Evolutionary conservation across 2,888 invertebrate species (phyloP), one percentile per base, ranked within the genome.

Genomic region (Athripsodes cinereus): DNA sequence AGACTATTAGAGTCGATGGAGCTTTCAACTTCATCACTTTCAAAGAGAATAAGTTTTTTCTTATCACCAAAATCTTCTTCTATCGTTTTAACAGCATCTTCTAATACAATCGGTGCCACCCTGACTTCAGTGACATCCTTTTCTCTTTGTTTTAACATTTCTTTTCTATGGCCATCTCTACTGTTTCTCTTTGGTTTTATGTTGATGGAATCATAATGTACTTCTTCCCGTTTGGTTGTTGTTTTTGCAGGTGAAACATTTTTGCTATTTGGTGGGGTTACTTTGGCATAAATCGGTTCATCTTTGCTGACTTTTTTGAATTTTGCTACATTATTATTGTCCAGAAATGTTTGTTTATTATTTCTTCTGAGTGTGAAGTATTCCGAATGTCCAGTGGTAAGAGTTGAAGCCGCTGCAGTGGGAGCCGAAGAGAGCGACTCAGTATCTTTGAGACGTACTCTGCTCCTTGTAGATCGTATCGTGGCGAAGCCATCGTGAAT

Each of bases 401-500:
- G 18, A 5, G 60, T 49, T n/a, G 59, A 22, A n/a, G 60, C 13
- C 5, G 22, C 26, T 3, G 60, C 31, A 5, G 62, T 51, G 16
- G 59, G 53, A 16, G 78, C 75, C 69, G 76, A 76, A 66, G 71
- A 71, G 70, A 75, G 74, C 69, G 76, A 76, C 62, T 76, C 73
- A 68, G 76, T 67, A 67, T 73, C 76, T 65, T 76, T 75, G 66
- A 78, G 76, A 66, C 78, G 78, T 64, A 77, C 76, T 64, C 76
- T 70, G 66, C 78, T 78, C 66, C 79, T 74, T 34, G 78, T 83
- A 13, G 87, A 81, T 59, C 90, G 79, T 66, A 92, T 89, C n/a
- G 92, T 92, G 53, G 92, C 92, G 74, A 90, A 92, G 57, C 92
- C 92, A 73, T 92, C 92, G 72, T 90, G 87, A 53, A 92, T 84